Base-by-base conservation (phyloP, 2,888 invertebrate genomes). In the Palloptera scutellata region DNA sequence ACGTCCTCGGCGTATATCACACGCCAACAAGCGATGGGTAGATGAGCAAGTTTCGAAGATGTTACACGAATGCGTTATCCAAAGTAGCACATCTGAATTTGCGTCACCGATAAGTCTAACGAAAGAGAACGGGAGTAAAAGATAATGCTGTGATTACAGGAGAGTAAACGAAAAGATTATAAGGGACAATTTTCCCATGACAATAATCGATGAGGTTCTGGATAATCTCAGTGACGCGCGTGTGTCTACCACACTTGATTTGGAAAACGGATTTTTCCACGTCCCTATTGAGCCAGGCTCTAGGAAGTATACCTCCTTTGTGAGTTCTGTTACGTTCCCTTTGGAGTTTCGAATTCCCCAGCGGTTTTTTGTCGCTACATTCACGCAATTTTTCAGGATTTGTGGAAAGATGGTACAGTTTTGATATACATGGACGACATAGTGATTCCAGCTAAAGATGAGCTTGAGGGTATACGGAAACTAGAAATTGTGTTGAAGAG, bases 261-360 rank as follows among this genome's bases (percentile, higher is more conserved):
- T 74, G 17, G 61, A 51, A 11, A 71, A 72, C 30, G 73, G 70
- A 17, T 74, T 72, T 40, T 68, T 70, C 52, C 73, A 74, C n/a
- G n/a, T n/a, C n/a, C n/a, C n/a, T n/a, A n/a, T n/a, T n/a, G n/a
- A n/a, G n/a, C n/a, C n/a, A n/a, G n/a, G n/a, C n/a, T n/a, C n/a
- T n/a, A n/a, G n/a, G n/a, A n/a, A n/a, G n/a, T n/a, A n/a, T n/a
- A n/a, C n/a, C n/a, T n/a, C n/a, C n/a, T n/a, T n/a, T n/a, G n/a
- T n/a, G n/a, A n/a, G n/a, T n/a, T n/a, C n/a, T n/a, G n/a, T n/a
- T n/a, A n/a, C n/a, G n/a, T n/a, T n/a, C n/a, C n/a, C n/a, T n/a
- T n/a, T n/a, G n/a, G n/a, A n/a, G n/a, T n/a, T n/a, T n/a, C n/a
- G n/a, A n/a, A n/a, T n/a, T n/a, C n/a, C n/a, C n/a, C n/a, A 13